Percentiles rank a stretch among this genome's conserved stretches.
phyloP scores from a whole-genome alignment of 2,797 vertebrate species.

The Bradypus variegatus region DNA sequence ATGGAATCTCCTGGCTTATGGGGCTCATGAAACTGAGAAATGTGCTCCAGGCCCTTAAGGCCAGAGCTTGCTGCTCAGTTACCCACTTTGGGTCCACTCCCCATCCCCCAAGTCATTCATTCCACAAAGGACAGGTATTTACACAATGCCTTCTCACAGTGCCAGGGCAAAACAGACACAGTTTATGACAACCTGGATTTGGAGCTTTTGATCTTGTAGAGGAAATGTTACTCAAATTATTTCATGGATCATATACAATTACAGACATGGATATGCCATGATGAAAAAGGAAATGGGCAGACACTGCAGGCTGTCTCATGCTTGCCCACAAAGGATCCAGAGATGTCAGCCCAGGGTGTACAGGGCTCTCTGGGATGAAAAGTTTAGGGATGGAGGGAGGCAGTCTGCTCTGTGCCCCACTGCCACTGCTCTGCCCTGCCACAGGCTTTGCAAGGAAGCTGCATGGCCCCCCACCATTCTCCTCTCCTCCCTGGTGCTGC shows the following conservation, averaged over 20 bases:
- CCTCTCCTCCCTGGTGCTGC: constrained; percentile 53
- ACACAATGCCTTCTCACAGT: not conserved
- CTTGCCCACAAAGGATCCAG: not conserved
- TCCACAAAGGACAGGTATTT: not conserved
- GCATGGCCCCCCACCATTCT: not conserved
- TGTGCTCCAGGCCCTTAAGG: not conserved
- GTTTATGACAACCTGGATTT: not conserved
- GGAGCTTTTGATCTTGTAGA: not conserved
- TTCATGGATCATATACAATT: not conserved
- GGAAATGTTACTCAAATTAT: not conserved
- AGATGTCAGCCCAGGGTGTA: not conserved
- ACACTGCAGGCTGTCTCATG: not conserved
- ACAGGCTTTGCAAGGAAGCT: constrained; percentile 48
- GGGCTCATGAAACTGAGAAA: not conserved
- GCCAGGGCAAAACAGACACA: not conserved
- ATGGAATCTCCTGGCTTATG: not conserved
- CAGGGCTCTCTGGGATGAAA: not conserved
- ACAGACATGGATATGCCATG: not conserved
- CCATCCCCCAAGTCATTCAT: not conserved
- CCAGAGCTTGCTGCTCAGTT: not conserved
- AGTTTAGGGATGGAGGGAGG: not conserved
- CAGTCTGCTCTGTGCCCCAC: constrained; percentile 48
- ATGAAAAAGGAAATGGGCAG: not conserved
- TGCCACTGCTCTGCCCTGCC: constrained; percentile 33
- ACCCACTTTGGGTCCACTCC: not conserved